phyloP scores from a whole-genome alignment of 1,140 invertebrate genomes.

The Manduca sexta region DNA sequence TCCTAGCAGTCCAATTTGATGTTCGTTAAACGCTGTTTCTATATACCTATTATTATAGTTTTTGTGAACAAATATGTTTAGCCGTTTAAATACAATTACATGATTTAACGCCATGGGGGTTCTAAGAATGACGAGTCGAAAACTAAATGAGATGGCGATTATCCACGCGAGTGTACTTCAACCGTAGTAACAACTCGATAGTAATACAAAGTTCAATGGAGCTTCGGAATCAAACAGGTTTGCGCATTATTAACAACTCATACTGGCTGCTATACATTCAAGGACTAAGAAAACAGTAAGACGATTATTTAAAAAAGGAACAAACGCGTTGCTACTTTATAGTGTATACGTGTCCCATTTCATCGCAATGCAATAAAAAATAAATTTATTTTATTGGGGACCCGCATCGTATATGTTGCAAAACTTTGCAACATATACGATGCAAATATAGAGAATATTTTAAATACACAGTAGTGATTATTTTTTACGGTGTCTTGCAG shows the following conservation, averaged over 20 bases:
- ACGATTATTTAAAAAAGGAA: neutral
- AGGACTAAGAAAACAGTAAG: neutral
- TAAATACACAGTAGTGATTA: neutral
- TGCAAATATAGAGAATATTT: neutral
- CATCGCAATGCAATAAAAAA: neutral
- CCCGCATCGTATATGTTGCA: neutral
- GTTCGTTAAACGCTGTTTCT: too few species aligned
- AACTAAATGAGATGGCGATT: too few species aligned
- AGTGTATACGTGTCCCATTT: neutral
- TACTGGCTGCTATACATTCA: neutral
- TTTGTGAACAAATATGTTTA: too few species aligned
- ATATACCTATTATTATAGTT: too few species aligned
- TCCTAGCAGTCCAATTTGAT: too few species aligned
- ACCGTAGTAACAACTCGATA: neutral
- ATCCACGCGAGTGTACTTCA: neutral
- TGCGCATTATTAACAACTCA: neutral
- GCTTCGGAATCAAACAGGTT: neutral
- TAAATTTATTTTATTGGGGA: neutral
- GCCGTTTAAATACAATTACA: too few species aligned
- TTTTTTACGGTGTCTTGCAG: neutral
- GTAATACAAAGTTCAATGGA: neutral
- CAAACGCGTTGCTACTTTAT: neutral
- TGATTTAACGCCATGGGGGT: too few species aligned
- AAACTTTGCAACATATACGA: neutral
- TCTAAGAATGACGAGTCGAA: too few species aligned